Evolutionary conservation across 2,797 vertebrate genomes (phyloP), one percentile per base, ranked within the genome.

Genomic region (Pogonophryne albipinna): DNA sequence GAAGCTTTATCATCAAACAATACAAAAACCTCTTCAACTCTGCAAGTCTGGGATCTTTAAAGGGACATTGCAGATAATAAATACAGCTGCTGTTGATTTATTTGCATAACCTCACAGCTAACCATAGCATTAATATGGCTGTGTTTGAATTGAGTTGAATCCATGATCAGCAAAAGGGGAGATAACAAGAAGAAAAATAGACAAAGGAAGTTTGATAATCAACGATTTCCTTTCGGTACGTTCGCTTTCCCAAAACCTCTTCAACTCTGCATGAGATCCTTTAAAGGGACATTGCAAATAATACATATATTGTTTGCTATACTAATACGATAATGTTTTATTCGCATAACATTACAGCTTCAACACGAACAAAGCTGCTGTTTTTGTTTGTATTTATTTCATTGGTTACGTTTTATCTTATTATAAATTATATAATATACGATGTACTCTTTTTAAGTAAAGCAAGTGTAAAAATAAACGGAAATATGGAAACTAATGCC

Each of bases 121-220:
- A 27, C 27, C 27, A 27, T 27, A 5, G 27, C 27, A 5, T 5
- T 27, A 27, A 27, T 27, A 5, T 27, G 27, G 27, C 27, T 27
- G 4, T 27, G 27, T 27, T 27, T 27, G 27, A 27, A 27, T 27
- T 27, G 1, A 27, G 27, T 27, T 27, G 23, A 4, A 27, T 27
- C 1, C 27, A 27, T 27, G 27, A 27, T 27, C 27, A 27, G 27
- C 27, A 5, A 27, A 27, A 27, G 68, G 59, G 59, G 14, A 74
- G 27, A 81, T 27, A 12, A 78, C 70, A 27, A 62, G 4, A 53
- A 1, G 6, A 41, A 51, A 34, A 15, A 52, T n/a, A 66, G 38
- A 88, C 62, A 80, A 83, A 86, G n/a, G 20, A 71, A 64, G 61
- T 55, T 67, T 84, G 73, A 23, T 71, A 64, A 81, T 73, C 45